Evolutionary conservation across 2,797 vertebrate genomes (phyloP).

Genomic region (Anguilla megastoma): DNA sequence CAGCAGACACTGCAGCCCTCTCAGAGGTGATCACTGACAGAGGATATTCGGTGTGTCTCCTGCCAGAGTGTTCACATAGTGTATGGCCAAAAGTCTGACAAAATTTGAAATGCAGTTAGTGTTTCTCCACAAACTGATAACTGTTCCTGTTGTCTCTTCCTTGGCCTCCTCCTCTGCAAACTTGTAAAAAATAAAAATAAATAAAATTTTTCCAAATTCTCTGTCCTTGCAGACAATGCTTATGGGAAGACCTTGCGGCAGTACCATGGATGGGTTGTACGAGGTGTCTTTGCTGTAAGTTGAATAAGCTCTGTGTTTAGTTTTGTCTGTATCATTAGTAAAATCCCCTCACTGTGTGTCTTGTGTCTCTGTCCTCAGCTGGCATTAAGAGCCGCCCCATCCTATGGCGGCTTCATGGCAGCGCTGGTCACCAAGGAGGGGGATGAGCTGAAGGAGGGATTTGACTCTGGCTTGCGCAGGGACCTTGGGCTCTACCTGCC

Average conservation of each 20-base stretch:
- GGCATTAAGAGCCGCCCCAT: slow-evolving; percentile 91
- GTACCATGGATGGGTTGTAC: slow-evolving; percentile 96
- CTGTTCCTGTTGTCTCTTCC: background rate
- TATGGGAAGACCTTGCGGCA: slow-evolving; percentile 92
- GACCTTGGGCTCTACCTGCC: slow-evolving; percentile 91
- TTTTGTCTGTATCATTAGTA: background rate
- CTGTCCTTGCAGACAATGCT: slow-evolving; percentile 78
- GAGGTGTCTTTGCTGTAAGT: slow-evolving; percentile 96
- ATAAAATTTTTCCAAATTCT: background rate
- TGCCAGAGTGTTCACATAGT: background rate
- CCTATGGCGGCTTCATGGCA: slow-evolving; percentile 85
- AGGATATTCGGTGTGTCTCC: slow-evolving; percentile 73
- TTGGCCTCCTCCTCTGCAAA: background rate
- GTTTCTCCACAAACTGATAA: background rate
- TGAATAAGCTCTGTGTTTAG: background rate
- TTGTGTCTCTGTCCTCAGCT: slow-evolving; percentile 69
- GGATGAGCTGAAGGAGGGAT: slow-evolving; percentile 81
- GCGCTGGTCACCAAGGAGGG: slow-evolving; percentile 84
- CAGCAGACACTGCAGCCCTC: background rate
- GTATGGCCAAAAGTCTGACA: background rate
- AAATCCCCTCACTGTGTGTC: slow-evolving; percentile 6
- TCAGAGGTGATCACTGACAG: background rate
- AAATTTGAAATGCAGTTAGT: background rate
- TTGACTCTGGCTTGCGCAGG: slow-evolving; percentile 80
- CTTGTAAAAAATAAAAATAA: background rate